These are phyloP conservation scores for Vidua macroura DNA, from an alignment of 2,113 vertebrate species.

Conservation along the genomic window DNA sequence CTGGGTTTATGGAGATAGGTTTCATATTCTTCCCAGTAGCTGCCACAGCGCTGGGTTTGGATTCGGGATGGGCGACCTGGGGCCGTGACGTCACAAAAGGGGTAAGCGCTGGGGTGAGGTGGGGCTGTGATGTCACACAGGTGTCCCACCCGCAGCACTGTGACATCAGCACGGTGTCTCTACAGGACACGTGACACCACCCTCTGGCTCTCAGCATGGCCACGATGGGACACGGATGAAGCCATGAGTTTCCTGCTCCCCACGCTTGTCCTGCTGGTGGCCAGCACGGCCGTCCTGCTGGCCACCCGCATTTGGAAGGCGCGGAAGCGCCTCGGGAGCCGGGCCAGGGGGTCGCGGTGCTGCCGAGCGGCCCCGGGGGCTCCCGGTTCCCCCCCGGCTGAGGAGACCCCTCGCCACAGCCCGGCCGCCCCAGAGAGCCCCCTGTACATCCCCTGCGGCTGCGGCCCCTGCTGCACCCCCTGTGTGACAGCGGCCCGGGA, in stretches of 20 bases:
- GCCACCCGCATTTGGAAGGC: not conserved
- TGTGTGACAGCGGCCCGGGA: not conserved
- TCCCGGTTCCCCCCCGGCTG: not conserved
- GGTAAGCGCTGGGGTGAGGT: too few relatives aligned
- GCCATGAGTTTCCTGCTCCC: not conserved
- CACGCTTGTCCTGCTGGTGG: not conserved
- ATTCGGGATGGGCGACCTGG: not conserved
- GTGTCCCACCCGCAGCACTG: not conserved
- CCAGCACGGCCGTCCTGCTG: not conserved
- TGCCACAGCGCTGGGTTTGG: not conserved
- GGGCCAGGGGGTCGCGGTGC: not conserved
- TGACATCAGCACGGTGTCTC: not conserved
- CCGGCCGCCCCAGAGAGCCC: not conserved
- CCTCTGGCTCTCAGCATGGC: not conserved
- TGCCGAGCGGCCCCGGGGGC: not conserved
- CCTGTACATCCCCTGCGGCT: not conserved
- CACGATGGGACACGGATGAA: not conserved
- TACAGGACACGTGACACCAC: not conserved
- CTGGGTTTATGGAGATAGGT: too few relatives aligned
- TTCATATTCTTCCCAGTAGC: not conserved
- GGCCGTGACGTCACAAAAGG: not conserved
- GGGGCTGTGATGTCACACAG: not conserved
- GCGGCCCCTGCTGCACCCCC: not conserved
- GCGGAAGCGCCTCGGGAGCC: not conserved
- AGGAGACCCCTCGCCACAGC: not conserved